phyloP scores from a whole-genome alignment of 2,797 vertebrate genomes.

The Aplochiton taeniatus region DNA sequence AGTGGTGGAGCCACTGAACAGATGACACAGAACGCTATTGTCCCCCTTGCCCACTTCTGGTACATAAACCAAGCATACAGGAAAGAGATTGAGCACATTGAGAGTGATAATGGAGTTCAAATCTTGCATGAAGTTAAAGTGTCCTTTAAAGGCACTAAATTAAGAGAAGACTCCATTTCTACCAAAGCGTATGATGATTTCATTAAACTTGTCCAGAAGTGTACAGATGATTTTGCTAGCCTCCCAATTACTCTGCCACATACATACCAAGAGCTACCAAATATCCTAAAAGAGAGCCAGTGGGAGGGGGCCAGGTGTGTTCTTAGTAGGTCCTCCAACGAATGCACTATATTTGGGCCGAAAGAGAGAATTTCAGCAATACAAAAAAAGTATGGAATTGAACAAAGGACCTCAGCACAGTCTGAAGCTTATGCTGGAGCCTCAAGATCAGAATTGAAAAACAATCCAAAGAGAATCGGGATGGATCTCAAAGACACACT shows the following conservation, averaged over 20 bases:
- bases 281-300: constrained; percentile 6
- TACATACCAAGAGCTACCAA: not conserved
- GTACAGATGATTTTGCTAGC: fast-evolving
- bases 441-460: fast-evolving
- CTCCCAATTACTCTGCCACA: not conserved
- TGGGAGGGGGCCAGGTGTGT: constrained; percentile 26
- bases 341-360: constrained; percentile 23
- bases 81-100: constrained; percentile 49
- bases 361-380: not conserved
- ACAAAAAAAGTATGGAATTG: fast-evolving
- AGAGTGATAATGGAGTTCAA: constrained; percentile 31
- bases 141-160: constrained; percentile 15
- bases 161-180: not conserved
- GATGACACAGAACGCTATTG: fast-evolving
- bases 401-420: not conserved
- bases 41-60: constrained; percentile 43
- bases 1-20: not conserved
- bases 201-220: constrained; percentile 15
- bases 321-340: constrained; percentile 16
- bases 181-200: constrained; percentile 34
- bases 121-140: constrained; percentile 29
- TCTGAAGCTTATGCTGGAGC: fast-evolving
- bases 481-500: constrained; percentile 47
- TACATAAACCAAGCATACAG: constrained; percentile 51
- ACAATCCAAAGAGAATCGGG: not conserved